Evolutionary conservation across 2,888 invertebrate genomes (phyloP).

Genomic region (Philopedon plagiatum): DNA sequence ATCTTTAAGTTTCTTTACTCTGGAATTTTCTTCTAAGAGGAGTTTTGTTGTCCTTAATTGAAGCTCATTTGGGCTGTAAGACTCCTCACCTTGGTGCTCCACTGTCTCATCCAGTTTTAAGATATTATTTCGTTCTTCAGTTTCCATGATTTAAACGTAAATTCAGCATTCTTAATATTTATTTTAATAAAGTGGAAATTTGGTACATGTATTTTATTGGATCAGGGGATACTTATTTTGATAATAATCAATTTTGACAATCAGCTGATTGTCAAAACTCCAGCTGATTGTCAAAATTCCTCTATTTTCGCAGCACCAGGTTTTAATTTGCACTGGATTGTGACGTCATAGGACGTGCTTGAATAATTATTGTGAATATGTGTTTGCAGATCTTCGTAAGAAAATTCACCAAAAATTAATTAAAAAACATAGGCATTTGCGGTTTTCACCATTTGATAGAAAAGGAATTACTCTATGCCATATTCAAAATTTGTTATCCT

Average conservation of each 20-base stretch:
- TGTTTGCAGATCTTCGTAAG: too few species aligned
- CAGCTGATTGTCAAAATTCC: too few species aligned
- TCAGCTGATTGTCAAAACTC: too few species aligned
- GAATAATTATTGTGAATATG: too few species aligned
- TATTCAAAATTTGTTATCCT: too few species aligned
- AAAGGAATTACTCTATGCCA: too few species aligned
- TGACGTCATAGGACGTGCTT: too few species aligned
- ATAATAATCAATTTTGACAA: conserved; percentile 18
- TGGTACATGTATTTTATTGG: conserved; percentile 11
- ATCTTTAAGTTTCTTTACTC: conserved; percentile 31
- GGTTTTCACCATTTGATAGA: too few species aligned
- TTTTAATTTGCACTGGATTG: too few species aligned
- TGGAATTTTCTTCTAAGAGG: neutral
- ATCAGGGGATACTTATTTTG: neutral
- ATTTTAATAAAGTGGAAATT: neutral
- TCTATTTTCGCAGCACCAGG: too few species aligned
- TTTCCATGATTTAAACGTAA: conserved; percentile 16
- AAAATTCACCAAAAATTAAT: too few species aligned
- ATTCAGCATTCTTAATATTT: neutral
- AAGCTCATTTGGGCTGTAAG: neutral
- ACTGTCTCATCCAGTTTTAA: conserved; percentile 35
- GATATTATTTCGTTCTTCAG: conserved; percentile 30
- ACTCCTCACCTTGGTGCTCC: conserved; percentile 30
- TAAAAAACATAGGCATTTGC: too few species aligned
- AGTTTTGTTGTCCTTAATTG: conserved; percentile 2